Evolutionary conservation across 2,797 vertebrate species (phyloP), one percentile per base, ranked within the genome.

Genomic region (Protonibea diacanthus): DNA sequence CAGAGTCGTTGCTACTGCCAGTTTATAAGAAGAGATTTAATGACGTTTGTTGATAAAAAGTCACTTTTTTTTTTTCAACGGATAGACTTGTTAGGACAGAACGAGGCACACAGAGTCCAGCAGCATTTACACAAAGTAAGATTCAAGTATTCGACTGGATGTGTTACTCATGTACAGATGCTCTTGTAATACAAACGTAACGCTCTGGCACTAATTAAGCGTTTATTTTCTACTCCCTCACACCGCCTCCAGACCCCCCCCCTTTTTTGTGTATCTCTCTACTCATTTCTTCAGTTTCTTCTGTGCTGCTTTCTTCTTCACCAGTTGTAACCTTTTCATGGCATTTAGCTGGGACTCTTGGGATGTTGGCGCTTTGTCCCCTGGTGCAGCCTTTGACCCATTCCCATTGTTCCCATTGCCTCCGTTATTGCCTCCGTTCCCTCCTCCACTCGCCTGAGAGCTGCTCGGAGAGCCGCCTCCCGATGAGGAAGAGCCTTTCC

Each of bases 261-360:
- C 52, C 7, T 33, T 38, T 38, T 38, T 5, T 27, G 62, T 9
- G 5, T 55, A 58, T 53, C 57, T 38, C 25, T 74, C 11, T 17
- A 10, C 58, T 92, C 91, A 98, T 92, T 99, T 99, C 91, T 99
- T 99, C 56, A 98, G 94, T 73, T 99, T 99, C 94, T 98, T 99
- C 71, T 99, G 98, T 4, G 98, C 98, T 0, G 98, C 98, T 92
- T 99, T 99, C 95, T 99, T 99, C 93, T 99, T 99, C 67, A 99
- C 97, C 95, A 97, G 96, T 17, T 99, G 98, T 6, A 99, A 93
- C 44, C 98, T 95, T 75, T 98, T 99, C 98, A 99, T 97, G 74
- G 98, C 98, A 8, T 97, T 98, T 38, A 99, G 96, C 89, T 99
- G 98, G 14, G 97, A 99, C 67, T 99, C 98, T 85, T 99, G 98